These are phyloP conservation scores for Platyscapa corneri DNA, from an alignment of 1,140 invertebrate species.

Conservation along the genomic window DNA sequence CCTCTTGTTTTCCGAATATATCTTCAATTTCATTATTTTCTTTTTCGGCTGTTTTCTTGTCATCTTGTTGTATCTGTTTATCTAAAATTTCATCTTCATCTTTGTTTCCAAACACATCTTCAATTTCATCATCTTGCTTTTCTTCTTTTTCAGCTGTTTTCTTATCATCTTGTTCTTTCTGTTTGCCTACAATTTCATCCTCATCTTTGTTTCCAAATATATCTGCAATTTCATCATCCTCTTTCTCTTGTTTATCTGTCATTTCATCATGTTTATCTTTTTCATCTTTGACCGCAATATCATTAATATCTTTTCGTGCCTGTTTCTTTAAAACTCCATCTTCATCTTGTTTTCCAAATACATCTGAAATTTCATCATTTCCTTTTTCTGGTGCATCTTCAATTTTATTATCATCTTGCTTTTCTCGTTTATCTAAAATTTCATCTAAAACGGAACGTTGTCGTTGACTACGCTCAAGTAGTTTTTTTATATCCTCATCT, in stretches of 20 bases:
- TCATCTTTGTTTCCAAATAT: not conserved
- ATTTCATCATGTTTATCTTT: not conserved
- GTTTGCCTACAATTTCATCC: not conserved
- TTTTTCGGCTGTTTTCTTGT: not conserved
- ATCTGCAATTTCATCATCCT: not conserved
- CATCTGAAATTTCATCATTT: not conserved
- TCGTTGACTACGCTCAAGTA: conserved; percentile 79
- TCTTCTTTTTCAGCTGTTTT: not conserved
- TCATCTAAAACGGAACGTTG: conserved; percentile 82
- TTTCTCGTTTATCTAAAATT: conserved; percentile 78
- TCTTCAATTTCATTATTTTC: not conserved
- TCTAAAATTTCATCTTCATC: not conserved
- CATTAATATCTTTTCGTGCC: too few relatives aligned
- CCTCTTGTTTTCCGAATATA: not conserved
- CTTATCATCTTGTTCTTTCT: not conserved
- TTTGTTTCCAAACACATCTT: not conserved
- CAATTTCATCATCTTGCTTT: not conserved
- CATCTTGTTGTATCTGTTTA: not conserved
- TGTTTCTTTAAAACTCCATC: too few relatives aligned
- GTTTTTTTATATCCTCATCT: conserved; percentile 78
- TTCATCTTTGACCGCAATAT: too few relatives aligned
- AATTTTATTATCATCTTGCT: conserved; percentile 63
- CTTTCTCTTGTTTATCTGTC: conserved; percentile 4
- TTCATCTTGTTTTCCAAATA: not conserved
- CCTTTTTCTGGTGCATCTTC: not conserved